Evolutionary conservation across 2,113 vertebrate species (phyloP).

Genomic region (Craseonycteris thonglongyai): DNA sequence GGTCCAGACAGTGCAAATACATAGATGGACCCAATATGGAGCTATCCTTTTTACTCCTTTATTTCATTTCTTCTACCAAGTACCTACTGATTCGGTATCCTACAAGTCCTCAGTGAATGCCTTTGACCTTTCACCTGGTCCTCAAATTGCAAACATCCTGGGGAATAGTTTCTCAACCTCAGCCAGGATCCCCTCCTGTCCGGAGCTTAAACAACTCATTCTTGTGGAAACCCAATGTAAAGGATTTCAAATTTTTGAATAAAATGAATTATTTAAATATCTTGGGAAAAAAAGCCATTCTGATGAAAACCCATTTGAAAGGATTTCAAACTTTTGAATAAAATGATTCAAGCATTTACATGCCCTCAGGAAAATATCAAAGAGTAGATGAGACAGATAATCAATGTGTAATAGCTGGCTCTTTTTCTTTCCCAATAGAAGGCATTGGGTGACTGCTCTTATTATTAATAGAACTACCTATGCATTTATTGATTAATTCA

Average conservation of each 20-base stretch:
- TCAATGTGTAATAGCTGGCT: not conserved
- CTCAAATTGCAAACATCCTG: not conserved
- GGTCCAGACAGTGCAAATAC: not conserved
- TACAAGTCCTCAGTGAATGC: not conserved
- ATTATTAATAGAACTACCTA: not conserved
- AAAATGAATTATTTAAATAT: slow-evolving; percentile 10
- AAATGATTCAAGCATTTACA: not conserved
- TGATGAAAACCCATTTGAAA: not conserved
- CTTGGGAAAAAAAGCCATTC: not conserved
- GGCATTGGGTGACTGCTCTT: not conserved
- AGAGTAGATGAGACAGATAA: slow-evolving; percentile 14
- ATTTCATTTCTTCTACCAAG: not conserved
- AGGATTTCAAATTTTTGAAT: not conserved
- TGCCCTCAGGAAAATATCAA: not conserved
- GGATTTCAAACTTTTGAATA: slow-evolving; percentile 3
- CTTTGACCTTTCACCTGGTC: not conserved
- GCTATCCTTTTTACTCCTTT: not conserved
- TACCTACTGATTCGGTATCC: not conserved
- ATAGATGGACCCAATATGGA: not conserved
- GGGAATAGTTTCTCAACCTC: not conserved
- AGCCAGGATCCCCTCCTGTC: not conserved
- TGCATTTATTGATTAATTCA: not conserved
- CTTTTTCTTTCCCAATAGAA: not conserved
- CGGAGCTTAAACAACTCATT: not conserved
- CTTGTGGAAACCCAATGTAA: not conserved